Evolutionary conservation across 1,140 invertebrate species (phyloP).

Genomic region (Zaprionus kolodkinae): DNA sequence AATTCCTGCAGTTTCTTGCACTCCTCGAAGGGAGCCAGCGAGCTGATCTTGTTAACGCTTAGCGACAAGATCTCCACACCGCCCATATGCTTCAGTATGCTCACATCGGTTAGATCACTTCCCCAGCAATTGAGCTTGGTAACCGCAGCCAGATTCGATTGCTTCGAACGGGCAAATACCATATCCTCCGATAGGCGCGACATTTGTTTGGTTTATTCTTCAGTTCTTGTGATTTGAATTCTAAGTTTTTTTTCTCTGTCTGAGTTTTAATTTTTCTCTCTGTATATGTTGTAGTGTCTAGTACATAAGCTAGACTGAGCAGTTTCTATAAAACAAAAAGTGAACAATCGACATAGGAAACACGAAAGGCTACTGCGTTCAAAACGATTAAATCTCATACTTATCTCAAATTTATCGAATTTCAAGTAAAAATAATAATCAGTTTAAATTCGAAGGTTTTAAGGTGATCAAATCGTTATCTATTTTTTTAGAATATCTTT

Average conservation of each 20-base stretch:
- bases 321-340: not conserved
- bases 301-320: not conserved
- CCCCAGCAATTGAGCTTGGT: not conserved
- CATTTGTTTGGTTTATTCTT: not conserved
- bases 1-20: conserved; percentile 95
- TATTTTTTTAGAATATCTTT: too few relatives aligned
- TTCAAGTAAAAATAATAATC: too few relatives aligned
- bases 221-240: not conserved
- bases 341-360: not conserved
- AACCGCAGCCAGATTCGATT: not conserved
- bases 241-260: not conserved
- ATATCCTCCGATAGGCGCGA: not conserved
- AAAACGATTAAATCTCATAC: too few relatives aligned
- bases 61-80: not conserved
- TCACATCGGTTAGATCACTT: not conserved
- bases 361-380: too few relatives aligned
- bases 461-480: too few relatives aligned
- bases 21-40: conserved; percentile 92
- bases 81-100: not conserved
- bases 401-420: too few relatives aligned
- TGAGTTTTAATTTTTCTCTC: not conserved
- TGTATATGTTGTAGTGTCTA: not conserved
- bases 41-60: conserved; percentile 96
- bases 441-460: too few relatives aligned
- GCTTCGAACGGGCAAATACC: not conserved